Percentiles rank a stretch among this genome's conserved stretches.
These are phyloP conservation scores for Mastomys coucha DNA, from an alignment of 2,113 vertebrate species.

Conservation along the genomic window DNA sequence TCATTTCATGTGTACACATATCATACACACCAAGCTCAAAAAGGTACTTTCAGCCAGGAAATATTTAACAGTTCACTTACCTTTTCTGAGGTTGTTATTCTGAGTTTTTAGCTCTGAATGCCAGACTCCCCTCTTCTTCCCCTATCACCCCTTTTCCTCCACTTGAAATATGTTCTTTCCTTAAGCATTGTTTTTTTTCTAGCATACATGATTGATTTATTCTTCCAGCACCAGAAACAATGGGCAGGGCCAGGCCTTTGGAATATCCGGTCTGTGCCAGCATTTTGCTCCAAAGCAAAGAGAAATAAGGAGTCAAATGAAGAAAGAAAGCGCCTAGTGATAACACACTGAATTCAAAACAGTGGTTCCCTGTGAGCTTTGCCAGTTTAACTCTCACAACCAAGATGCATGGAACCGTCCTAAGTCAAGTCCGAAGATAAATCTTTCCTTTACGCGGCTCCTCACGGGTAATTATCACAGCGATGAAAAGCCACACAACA, in stretches of 20 bases:
- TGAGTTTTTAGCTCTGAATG: not conserved
- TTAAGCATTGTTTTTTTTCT: too few relatives aligned
- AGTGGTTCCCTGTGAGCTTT: too few relatives aligned
- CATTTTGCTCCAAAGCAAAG: not conserved
- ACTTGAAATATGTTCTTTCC: not conserved
- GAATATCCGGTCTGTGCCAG: not conserved
- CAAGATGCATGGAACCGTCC: not conserved
- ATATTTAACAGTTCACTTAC: not conserved
- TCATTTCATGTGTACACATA: not conserved
- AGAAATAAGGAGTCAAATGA: too few relatives aligned
- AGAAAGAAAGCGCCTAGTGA: not conserved
- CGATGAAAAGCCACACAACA: not conserved
- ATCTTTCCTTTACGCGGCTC: not conserved
- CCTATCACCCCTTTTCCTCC: not conserved
- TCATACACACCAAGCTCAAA: not conserved
- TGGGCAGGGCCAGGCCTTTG: not conserved
- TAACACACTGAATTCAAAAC: not conserved
- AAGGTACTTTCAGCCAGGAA: not conserved
- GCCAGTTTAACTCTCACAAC: not conserved
- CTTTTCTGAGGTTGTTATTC: not conserved
- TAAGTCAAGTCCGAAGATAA: not conserved
- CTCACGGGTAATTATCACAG: not conserved
- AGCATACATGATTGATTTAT: not conserved
- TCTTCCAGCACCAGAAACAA: not conserved
- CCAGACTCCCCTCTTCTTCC: not conserved